phyloP scores from a whole-genome alignment of 2,888 invertebrate species.

The Mantis religiosa region DNA sequence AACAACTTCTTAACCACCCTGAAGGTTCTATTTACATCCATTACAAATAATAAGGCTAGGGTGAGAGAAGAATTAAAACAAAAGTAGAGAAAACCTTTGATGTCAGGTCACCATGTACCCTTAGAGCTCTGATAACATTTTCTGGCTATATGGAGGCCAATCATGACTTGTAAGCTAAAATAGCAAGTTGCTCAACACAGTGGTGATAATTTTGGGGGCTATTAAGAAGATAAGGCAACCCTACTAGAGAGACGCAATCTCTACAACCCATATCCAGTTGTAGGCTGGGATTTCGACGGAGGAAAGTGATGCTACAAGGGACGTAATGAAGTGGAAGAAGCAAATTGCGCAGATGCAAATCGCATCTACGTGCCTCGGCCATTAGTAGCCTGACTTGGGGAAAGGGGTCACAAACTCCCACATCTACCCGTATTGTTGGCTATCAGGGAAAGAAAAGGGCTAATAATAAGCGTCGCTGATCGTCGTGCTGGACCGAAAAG shows the following conservation, averaged over 20 bases:
- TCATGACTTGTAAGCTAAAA: background rate
- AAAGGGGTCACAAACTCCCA: background rate
- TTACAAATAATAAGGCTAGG: no score
- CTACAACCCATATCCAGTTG: background rate
- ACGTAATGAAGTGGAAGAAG: constrained; percentile 3
- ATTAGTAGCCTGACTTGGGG: background rate
- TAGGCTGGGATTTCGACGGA: background rate
- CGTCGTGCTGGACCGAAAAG: background rate
- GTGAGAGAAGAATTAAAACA: no score
- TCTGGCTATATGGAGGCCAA: no score
- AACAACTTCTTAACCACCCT: no score
- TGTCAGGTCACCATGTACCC: no score
- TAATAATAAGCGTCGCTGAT: background rate
- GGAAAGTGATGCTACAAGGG: background rate
- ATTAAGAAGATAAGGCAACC: background rate
- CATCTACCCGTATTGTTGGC: background rate
- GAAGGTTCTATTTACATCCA: no score
- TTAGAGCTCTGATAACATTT: no score
- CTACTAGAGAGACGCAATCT: background rate
- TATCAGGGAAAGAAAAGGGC: background rate
- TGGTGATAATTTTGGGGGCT: background rate
- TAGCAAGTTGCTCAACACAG: background rate
- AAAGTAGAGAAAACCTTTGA: no score
- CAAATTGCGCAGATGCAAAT: constrained; percentile 3
- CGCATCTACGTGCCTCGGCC: background rate